Evolutionary conservation across 2,113 vertebrate genomes (phyloP), one percentile per base, ranked within the genome.

Genomic region (Alaudala cheleensis): DNA sequence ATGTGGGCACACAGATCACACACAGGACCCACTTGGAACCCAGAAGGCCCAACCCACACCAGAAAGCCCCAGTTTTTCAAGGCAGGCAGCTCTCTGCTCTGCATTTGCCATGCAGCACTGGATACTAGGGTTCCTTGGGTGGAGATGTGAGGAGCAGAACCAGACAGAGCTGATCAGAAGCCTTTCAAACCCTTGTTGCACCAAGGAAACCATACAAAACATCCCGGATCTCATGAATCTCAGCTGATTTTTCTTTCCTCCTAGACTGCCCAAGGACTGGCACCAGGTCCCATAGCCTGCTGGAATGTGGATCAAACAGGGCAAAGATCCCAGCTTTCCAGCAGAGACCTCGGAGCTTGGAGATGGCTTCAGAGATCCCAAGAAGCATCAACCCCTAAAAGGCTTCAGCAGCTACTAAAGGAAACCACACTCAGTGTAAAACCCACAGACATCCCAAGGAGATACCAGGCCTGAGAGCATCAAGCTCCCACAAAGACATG

Each of bases 71-170:
- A 40, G 0, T 45, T 72, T 65, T 73, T 77, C 14, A 2, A 49
- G 74, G 81, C 39, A 54, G 28, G 18, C 17, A 83, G 12, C 6
- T 40, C 51, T 57, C 57, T 79, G 53, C 70, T 31, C 62, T 51
- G 11, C 6, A 3, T 58, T 86, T 57, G 53, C 39, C 54, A 18
- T 1, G 12, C 33, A 50, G 42, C n/a, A 19, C 14, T 5, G 3
- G n/a, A 20, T 16, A n/a, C 7, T 37, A 19, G 5, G 0, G 29
- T 5, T 76, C 22, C 62, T 53, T 16, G 3, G 39, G 5, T 6
- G 28, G 40, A 64, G 45, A 28, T 25, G 13, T 31, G 71, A 82
- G 58, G 1, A 72, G 45, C 53, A 90, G 61, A 81, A 74, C 25
- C 15, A 84, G 20, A 60, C 47, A 90, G 71, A 88, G 50, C 17